Evolutionary conservation across 2,113 vertebrate genomes (phyloP), one percentile per base, ranked within the genome.

Genomic region (Leucoraja erinaceus): DNA sequence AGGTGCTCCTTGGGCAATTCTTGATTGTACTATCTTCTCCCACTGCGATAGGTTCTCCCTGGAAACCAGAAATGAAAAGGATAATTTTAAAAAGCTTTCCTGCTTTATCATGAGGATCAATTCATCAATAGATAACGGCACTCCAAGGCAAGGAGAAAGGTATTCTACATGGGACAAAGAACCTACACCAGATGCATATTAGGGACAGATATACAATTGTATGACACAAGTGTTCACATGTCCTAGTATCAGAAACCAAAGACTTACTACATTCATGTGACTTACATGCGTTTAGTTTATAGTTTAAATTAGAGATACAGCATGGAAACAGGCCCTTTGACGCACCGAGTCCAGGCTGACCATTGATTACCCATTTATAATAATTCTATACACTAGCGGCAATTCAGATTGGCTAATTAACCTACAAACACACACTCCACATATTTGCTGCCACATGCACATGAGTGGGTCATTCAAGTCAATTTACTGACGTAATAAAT

Each of bases 41-140:
- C 99, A 99, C 93, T 99, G 98, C 94, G 93, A 94, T 93, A 99
- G 97, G 95, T 99, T 99, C 76, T 98, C 97, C 96, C 99, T 99
- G 94, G 94, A 94, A 93, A 94, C 93, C 3, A 92, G 0, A 25
- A 83, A 81, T 18, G 68, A 93, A 81, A 59, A 78, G 8, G 3
- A 9, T 77, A 66, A 33, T 63, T 63, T 86, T 63, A 63, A n/a
- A 88, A 88, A 16, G 12, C 20, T 18, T 18, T 20, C n/a, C 14
- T 63, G 5, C 59, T 14, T 72, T 72, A 22, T 18, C 68, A 70
- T 20, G 70, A 22, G 70, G 70, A 72, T 72, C 16, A 72, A 20
- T 84, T 84, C 22, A 56, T 59, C 28, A 61, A 22, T 25, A 83
- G 25, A 56, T 61, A 11, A n/a, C 31, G 9, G 10, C 28, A n/a